Percentiles rank a stretch among this genome's conserved stretches.
Conservation (phyloP, 2,113 vertebrate species). For the Psophia crepitans region DNA sequence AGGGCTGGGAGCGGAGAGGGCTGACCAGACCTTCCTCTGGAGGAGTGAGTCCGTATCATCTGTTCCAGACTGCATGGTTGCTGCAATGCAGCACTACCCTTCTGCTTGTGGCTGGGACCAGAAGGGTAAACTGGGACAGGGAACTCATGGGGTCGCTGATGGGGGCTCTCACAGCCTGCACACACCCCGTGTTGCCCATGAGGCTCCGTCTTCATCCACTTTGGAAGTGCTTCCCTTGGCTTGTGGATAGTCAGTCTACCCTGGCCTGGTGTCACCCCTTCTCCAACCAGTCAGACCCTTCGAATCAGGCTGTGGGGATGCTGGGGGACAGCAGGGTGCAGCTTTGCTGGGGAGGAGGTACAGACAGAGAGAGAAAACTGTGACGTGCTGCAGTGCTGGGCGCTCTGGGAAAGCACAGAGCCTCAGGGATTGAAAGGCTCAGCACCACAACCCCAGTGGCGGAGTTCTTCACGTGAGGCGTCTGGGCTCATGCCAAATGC, state of each 20-base stretch:
- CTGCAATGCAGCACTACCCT: neutral
- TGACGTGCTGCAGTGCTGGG: neutral
- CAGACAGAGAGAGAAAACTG: neutral
- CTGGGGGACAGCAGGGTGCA: neutral
- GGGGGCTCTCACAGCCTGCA: neutral
- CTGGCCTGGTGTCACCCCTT: neutral
- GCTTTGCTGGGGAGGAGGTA: neutral
- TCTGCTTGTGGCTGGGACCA: neutral
- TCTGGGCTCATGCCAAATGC: neutral
- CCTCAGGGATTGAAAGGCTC: neutral
- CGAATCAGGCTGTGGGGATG: accelerated
- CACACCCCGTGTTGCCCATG: neutral
- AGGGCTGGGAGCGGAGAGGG: neutral
- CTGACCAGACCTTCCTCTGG: neutral
- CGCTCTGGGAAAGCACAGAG: neutral
- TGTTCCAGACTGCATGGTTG: accelerated
- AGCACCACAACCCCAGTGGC: neutral
- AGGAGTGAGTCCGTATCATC: neutral
- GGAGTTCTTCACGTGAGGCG: neutral
- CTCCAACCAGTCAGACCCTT: neutral
- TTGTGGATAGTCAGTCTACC: neutral
- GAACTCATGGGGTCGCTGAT: neutral
- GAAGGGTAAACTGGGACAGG: neutral
- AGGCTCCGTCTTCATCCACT: neutral
- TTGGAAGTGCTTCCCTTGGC: neutral